Evolutionary conservation across 2,113 vertebrate genomes (phyloP), one percentile per base, ranked within the genome.

Genomic region (Raja brachyura): DNA sequence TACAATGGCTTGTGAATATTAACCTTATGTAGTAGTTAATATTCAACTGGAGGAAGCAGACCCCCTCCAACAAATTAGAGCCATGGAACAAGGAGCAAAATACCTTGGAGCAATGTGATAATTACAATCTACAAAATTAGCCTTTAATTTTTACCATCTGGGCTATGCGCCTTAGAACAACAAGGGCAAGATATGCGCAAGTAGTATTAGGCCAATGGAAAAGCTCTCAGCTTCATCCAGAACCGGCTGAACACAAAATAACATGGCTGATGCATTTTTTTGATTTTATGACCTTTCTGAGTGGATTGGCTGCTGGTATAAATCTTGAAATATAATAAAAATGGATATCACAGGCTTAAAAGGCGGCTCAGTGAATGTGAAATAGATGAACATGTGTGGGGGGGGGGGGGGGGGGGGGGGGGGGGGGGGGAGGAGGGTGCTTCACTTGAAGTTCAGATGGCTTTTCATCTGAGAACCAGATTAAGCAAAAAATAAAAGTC

Each of bases 401-500:
- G 39, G 39, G 39, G 0, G 7, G 86, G 66, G 33, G 1, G 18
- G 59, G 11, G 39, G 28, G 0, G 39, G 39, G 39, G 0, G 39
- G 39, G 39, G 0, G 7, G 86, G 66, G 33, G 1, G 18, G 59
- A n/a, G 39, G 28, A 22, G 75, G n/a, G 16, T 4, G 14, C 28
- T 10, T 90, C 31, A 68, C 20, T 90, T 16, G 31, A 13, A 18
- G 7, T 68, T 70, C 61, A 22, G 59, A 68, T 68, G 59, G 86
- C 31, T 90, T 48, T 31, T 33, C n/a, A 22, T 22, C n/a, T 11
- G n/a, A 70, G n/a, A 68, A 33, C 63, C 10, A 10, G n/a, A 90
- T 90, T 90, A 33, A 70, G 31, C 63, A 68, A 70, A 68, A 90
- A 33, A 90, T 90, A 14, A 90, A 90, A 90, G 20, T 33, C 16